phyloP scores from a whole-genome alignment of 2,113 vertebrate species.

The Barnardius zonarius region DNA sequence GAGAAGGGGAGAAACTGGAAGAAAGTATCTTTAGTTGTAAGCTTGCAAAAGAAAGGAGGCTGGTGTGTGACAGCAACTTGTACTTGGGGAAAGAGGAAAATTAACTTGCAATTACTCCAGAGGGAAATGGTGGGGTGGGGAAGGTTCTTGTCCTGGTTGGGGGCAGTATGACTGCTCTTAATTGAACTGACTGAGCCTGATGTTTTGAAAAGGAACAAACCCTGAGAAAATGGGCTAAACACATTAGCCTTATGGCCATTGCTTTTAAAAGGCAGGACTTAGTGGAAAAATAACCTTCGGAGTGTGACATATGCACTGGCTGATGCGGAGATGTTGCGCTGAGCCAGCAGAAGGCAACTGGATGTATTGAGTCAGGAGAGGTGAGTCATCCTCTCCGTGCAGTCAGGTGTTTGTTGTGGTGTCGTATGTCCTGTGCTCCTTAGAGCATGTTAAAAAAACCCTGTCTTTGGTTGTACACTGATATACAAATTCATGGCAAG shows the following conservation, averaged over 20 bases:
- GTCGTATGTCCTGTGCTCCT: not conserved
- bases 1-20: not conserved
- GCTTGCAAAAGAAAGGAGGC: not conserved
- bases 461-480: not conserved
- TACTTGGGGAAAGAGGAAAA: not conserved
- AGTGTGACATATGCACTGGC: rapidly evolving
- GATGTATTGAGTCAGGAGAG: not conserved
- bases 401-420: rapidly evolving
- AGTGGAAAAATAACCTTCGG: not conserved
- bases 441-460: not conserved
- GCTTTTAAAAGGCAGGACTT: not conserved
- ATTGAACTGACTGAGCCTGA: not conserved
- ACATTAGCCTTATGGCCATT: rapidly evolving
- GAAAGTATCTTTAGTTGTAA: rapidly evolving
- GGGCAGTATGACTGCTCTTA: rapidly evolving
- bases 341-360: not conserved
- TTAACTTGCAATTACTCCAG: not conserved
- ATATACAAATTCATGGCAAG: not conserved
- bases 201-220: not conserved
- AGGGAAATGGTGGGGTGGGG: not conserved
- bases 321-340: rapidly evolving
- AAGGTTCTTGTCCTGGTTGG: not conserved
- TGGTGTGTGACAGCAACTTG: not conserved
- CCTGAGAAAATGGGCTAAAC: not conserved
- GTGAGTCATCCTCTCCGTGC: rapidly evolving